Conservation (phyloP, 2,888 invertebrate genomes). For the Ichneumon xanthorius region DNA sequence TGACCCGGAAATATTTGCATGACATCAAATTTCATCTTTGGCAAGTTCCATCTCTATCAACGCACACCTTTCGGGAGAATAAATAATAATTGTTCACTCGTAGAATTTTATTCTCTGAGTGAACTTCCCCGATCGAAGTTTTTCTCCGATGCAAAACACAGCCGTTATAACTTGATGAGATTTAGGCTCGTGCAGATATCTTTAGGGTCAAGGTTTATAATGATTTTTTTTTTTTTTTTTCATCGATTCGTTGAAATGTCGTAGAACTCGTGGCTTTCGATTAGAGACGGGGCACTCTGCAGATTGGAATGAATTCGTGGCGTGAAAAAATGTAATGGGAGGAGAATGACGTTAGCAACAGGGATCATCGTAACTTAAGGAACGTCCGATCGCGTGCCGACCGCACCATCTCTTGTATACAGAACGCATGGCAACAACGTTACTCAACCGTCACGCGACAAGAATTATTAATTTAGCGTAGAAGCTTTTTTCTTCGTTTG, state of each 20-base stretch:
- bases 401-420: not conserved
- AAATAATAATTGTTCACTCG: not conserved
- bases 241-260: not conserved
- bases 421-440: constrained; percentile 44
- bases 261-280: not conserved
- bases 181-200: too few species aligned
- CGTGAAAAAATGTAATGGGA: constrained; percentile 8
- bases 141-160: too few species aligned
- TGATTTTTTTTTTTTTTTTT: not conserved
- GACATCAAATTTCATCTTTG: too few species aligned
- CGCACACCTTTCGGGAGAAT: too few species aligned
- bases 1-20: too few species aligned
- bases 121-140: too few species aligned
- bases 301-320: not conserved
- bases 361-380: constrained; percentile 28
- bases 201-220: too few species aligned
- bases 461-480: constrained; percentile 39
- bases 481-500: not conserved
- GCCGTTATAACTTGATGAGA: too few species aligned
- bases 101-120: not conserved
- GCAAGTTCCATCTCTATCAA: too few species aligned
- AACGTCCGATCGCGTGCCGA: constrained; percentile 41
- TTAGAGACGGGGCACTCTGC: not conserved
- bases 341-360: constrained; percentile 27
- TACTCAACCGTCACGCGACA: constrained; percentile 50